Percentiles rank a stretch among this genome's conserved stretches.
phyloP scores from a whole-genome alignment of 1,140 invertebrate species.

The silkworm (Bombyx mori) region DNA sequence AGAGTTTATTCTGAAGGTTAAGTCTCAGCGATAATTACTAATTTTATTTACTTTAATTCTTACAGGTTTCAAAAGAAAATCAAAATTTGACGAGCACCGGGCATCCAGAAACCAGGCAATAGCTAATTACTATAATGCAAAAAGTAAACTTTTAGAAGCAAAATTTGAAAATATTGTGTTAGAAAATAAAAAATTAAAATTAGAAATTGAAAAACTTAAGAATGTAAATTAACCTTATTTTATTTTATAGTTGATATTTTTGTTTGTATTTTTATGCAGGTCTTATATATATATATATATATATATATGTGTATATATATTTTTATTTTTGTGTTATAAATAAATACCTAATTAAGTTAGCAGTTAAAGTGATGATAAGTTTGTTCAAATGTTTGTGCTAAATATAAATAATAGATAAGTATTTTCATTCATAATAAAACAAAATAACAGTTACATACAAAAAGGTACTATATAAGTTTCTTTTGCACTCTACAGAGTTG shows the following conservation, averaged over 20 bases:
- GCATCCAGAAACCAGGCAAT: background rate
- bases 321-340: too few species aligned
- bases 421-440: too few species aligned
- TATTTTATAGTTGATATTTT: background rate
- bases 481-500: too few species aligned
- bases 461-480: too few species aligned
- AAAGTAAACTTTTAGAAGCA: background rate
- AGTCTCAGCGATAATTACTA: background rate
- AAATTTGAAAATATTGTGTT: background rate
- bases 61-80: background rate
- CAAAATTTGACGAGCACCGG: background rate
- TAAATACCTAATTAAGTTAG: too few species aligned
- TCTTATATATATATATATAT: too few species aligned
- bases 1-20: background rate
- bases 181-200: conserved; percentile 1
- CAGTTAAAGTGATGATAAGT: too few species aligned
- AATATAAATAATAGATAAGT: too few species aligned
- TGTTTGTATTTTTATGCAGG: too few species aligned
- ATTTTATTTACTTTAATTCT: background rate
- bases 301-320: too few species aligned
- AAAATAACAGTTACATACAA: too few species aligned
- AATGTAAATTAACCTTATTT: background rate
- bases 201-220: background rate
- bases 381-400: too few species aligned
- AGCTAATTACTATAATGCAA: background rate